These are phyloP conservation scores for Cheilosia scutellata DNA, from an alignment of 2,888 invertebrate genomes.

Conservation along the genomic window DNA sequence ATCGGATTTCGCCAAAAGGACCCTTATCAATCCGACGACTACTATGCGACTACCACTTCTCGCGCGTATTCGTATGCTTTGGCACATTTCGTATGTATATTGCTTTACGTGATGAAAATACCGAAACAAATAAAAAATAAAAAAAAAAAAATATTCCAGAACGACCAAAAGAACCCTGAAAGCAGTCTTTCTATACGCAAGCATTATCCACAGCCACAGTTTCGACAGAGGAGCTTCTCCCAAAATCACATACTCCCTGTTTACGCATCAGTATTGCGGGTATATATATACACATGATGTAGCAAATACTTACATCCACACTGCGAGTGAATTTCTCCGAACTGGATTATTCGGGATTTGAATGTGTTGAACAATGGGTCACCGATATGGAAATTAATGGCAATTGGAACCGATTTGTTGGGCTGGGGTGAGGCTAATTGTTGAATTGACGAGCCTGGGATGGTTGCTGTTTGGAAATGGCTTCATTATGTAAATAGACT, in stretches of 20 bases:
- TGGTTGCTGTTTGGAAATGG: constrained; percentile 61
- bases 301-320: neutral
- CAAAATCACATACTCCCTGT: constrained; percentile 21
- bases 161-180: constrained; percentile 19
- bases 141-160: neutral
- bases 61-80: constrained; percentile 36
- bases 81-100: constrained; percentile 57
- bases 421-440: constrained; percentile 56
- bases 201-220: neutral
- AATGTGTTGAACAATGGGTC: constrained; percentile 67
- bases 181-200: constrained; percentile 7
- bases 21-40: constrained; percentile 47
- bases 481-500: constrained; percentile 70
- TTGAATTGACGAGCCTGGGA: constrained; percentile 62
- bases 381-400: constrained; percentile 72
- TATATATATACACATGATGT: neutral
- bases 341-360: constrained; percentile 68
- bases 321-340: constrained; percentile 35
- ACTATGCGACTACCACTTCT: neutral
- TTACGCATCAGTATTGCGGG: neutral
- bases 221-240: neutral
- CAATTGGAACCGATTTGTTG: constrained; percentile 49
- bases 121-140: constrained; percentile 11
- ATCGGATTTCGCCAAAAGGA: constrained; percentile 59
- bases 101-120: constrained; percentile 69